Evolutionary conservation across 1,140 invertebrate species (phyloP).

Genomic region (Rhagoletis pomonella): DNA sequence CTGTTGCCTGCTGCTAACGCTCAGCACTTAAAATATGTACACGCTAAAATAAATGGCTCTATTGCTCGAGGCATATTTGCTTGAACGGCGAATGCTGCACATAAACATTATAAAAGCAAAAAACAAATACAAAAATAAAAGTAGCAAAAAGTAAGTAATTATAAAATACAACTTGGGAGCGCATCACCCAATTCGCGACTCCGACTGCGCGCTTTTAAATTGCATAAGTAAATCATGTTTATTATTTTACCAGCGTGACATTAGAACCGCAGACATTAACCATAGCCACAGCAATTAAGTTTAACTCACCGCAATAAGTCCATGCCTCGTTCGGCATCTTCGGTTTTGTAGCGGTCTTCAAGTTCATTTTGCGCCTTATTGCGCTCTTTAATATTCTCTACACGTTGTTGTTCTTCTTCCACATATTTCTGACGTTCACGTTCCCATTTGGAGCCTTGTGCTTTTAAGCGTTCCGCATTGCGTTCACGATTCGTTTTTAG

Average conservation of each 20-base stretch:
- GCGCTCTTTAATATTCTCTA: slow-evolving; percentile 64
- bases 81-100: too few species aligned
- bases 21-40: too few species aligned
- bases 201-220: too few species aligned
- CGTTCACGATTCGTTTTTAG: slow-evolving; percentile 71
- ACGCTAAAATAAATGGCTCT: too few species aligned
- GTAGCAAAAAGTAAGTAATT: too few species aligned
- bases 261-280: neutral
- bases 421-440: slow-evolving; percentile 68
- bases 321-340: slow-evolving; percentile 69
- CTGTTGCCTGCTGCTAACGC: too few species aligned
- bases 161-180: too few species aligned
- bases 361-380: slow-evolving; percentile 65
- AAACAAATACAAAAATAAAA: too few species aligned
- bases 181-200: too few species aligned
- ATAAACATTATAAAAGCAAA: too few species aligned
- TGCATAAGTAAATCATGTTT: neutral
- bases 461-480: slow-evolving; percentile 69
- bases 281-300: neutral
- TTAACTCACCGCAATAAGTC: slow-evolving; percentile 68
- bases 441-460: slow-evolving; percentile 72
- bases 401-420: slow-evolving; percentile 66
- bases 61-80: too few species aligned
- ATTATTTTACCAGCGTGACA: neutral
- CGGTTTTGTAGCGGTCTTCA: slow-evolving; percentile 66